A percentile compares a stretch with the other conserved stretches of the same genome.
Conservation (phyloP, 1,140 invertebrate genomes). For the Seison nebaliae region DNA sequence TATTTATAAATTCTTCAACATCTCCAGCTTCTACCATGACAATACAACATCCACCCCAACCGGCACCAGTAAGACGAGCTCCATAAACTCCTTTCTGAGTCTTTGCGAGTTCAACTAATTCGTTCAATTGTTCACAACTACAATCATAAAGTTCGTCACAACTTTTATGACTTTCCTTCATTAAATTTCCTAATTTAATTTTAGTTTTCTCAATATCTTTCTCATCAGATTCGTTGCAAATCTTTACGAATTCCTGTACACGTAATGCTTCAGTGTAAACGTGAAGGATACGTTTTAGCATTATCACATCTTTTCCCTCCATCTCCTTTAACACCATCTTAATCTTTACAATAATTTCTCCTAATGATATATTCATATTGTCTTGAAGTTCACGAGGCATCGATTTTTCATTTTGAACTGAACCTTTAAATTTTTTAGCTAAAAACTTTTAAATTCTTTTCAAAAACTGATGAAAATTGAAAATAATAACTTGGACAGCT, state of each 20-base stretch:
- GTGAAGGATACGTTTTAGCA: constrained; percentile 52
- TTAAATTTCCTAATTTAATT: constrained; percentile 43
- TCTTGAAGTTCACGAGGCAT: too few relatives aligned
- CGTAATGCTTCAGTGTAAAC: constrained; percentile 48
- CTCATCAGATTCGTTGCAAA: too few relatives aligned
- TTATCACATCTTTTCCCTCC: background rate
- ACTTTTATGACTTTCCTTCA: constrained; percentile 62
- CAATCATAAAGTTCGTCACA: constrained; percentile 65
- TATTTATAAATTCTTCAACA: constrained; percentile 40
- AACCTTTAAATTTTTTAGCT: background rate
- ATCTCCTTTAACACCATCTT: background rate
- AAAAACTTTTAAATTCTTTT: too few relatives aligned
- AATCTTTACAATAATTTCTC: too few relatives aligned
- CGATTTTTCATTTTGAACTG: too few relatives aligned
- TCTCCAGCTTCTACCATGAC: constrained; percentile 44
- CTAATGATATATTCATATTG: too few relatives aligned
- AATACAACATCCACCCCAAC: constrained; percentile 83
- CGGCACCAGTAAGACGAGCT: constrained; percentile 59
- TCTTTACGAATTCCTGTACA: constrained; percentile 49
- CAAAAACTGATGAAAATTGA: too few relatives aligned
- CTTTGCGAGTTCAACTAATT: constrained; percentile 47
- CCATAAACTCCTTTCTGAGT: constrained; percentile 45
- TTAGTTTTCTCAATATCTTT: constrained; percentile 34
- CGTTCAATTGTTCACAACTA: constrained; percentile 60
- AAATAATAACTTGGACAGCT: constrained; percentile 32